phyloP scores from a whole-genome alignment of 2,888 invertebrate species.

The Pollenia labialis region DNA sequence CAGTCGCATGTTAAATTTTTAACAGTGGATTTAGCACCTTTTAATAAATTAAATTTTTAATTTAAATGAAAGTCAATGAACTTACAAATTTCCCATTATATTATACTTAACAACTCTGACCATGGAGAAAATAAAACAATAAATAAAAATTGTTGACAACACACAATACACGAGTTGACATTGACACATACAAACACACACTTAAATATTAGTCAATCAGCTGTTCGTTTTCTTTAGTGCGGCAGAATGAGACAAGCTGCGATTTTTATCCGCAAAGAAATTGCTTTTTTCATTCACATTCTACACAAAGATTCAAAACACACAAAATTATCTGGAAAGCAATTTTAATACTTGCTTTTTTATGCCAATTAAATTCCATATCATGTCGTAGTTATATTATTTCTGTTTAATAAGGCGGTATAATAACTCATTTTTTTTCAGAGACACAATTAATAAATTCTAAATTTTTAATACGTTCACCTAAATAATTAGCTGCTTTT shows the following conservation, averaged over 20 bases:
- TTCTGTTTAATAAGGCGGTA: too few species aligned
- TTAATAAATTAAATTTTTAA: too few species aligned
- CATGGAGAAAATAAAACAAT: background rate
- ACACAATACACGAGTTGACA: too few species aligned
- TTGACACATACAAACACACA: background rate
- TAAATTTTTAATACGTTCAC: too few species aligned
- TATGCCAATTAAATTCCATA: background rate
- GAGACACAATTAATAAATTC: too few species aligned
- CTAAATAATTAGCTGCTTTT: too few species aligned
- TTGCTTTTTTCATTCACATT: background rate
- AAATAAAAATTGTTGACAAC: conserved; percentile 1
- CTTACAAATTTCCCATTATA: too few species aligned
- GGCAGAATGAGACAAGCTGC: background rate
- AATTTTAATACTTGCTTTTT: background rate
- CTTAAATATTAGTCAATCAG: background rate
- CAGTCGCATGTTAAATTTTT: too few species aligned
- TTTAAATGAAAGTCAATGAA: too few species aligned
- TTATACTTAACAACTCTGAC: background rate
- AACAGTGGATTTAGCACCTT: too few species aligned
- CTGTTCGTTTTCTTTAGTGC: background rate
- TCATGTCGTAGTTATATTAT: background rate
- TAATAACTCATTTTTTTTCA: too few species aligned
- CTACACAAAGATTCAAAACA: background rate
- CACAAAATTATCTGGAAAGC: background rate
- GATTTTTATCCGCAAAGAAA: background rate